A percentile compares a stretch with the other conserved stretches of the same genome.
Evolutionary conservation across 2,797 vertebrate genomes (phyloP).

Genomic region (Orientallactaga sibirica): DNA sequence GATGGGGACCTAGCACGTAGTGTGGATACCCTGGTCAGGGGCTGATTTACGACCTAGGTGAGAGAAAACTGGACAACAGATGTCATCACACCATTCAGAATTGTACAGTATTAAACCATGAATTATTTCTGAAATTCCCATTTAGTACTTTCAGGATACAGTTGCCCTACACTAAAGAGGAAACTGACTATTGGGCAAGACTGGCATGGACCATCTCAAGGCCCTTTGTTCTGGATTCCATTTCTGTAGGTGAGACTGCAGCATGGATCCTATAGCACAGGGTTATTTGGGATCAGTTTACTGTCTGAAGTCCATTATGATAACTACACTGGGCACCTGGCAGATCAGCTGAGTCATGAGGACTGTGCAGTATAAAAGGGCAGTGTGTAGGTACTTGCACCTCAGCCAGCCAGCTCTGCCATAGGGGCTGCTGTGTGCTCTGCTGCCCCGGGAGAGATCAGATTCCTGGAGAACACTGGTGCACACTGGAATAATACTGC

Average conservation of each 20-base stretch:
- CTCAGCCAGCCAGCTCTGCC: background rate
- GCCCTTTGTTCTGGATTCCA: background rate
- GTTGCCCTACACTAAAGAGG: background rate
- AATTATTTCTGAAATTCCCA: background rate
- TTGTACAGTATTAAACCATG: background rate
- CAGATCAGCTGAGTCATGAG: background rate
- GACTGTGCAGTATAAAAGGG: background rate
- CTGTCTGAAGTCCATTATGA: constrained; percentile 24
- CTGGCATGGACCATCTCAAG: background rate
- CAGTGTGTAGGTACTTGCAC: background rate
- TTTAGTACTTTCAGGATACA: background rate
- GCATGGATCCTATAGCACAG: background rate
- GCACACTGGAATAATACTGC: background rate
- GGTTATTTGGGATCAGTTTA: background rate
- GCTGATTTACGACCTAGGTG: fast-evolving
- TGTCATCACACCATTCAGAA: background rate
- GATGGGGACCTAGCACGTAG: background rate
- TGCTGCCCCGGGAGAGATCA: background rate
- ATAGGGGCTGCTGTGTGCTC: background rate
- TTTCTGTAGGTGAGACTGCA: background rate
- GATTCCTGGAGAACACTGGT: background rate
- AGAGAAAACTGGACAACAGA: background rate
- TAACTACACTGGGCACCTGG: background rate
- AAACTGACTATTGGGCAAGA: background rate
- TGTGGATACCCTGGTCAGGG: background rate